Percentiles rank a stretch among this genome's conserved stretches.
Conservation (phyloP, 2,113 vertebrate species). For the Camelus dromedarius region DNA sequence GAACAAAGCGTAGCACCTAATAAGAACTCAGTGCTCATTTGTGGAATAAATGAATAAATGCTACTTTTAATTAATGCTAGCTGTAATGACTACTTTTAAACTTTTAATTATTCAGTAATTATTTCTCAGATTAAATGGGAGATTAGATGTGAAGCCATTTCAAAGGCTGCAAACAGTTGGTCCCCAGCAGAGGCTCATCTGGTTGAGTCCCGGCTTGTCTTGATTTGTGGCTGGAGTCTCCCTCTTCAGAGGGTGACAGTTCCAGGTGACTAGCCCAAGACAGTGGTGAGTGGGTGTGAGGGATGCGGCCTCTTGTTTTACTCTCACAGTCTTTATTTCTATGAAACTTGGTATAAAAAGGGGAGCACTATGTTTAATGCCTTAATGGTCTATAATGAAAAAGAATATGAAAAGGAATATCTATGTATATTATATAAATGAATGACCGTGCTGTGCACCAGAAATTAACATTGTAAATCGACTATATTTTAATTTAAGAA, state of each 20-base stretch:
- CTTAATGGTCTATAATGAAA: too few relatives aligned
- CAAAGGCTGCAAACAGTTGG: neutral
- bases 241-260: neutral
- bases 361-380: neutral
- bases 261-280: neutral
- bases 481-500: too few relatives aligned
- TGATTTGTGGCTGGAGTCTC: neutral
- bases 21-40: neutral
- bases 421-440: too few relatives aligned
- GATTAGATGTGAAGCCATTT: neutral
- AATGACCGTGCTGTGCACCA: too few relatives aligned
- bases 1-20: neutral
- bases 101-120: constrained; percentile 38
- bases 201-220: neutral
- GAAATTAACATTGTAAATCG: too few relatives aligned
- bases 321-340: neutral
- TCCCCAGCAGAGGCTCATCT: neutral
- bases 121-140: neutral
- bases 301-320: neutral
- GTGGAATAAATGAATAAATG: constrained; percentile 1
- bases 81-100: constrained; percentile 3
- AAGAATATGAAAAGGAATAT: too few relatives aligned
- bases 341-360: neutral
- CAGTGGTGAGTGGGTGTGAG: neutral
- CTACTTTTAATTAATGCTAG: neutral